phyloP scores from a whole-genome alignment of 53 echinoderm and acorn worm species.

The Holothuria leucospilota region DNA sequence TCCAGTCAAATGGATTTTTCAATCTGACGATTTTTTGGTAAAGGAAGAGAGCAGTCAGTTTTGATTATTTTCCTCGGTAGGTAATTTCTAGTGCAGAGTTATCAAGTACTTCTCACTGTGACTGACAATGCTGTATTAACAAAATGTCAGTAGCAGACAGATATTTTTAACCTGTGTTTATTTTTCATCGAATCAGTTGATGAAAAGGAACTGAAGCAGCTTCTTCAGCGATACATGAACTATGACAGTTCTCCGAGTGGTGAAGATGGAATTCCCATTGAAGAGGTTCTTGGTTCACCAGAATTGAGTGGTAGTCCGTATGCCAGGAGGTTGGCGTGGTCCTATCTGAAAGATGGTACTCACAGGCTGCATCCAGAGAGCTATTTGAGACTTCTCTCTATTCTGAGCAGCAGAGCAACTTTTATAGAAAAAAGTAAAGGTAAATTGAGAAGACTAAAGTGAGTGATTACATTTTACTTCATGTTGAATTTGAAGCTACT shows the following conservation, averaged over 20 bases:
- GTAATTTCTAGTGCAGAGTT: too few species aligned
- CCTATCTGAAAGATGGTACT: slow-evolving; percentile 50
- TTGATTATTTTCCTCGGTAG: too few species aligned
- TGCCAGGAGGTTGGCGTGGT: slow-evolving; percentile 64
- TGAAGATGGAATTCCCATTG: slow-evolving; percentile 76
- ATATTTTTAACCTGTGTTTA: background rate
- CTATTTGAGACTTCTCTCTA: slow-evolving; percentile 71
- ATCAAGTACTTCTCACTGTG: too few species aligned
- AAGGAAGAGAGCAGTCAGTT: too few species aligned
- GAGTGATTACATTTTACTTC: too few species aligned
- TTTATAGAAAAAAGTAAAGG: slow-evolving; percentile 81
- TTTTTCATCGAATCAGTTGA: slow-evolving; percentile 57
- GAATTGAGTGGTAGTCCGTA: slow-evolving; percentile 76
- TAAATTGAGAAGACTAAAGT: background rate
- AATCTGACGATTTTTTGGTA: too few species aligned
- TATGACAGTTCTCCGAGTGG: slow-evolving; percentile 66
- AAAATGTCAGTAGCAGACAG: too few species aligned
- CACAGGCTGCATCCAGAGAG: slow-evolving; percentile 68
- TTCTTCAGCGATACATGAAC: slow-evolving; percentile 67
- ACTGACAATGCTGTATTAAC: too few species aligned
- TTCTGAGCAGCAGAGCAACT: slow-evolving; percentile 71
- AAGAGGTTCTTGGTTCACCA: slow-evolving; percentile 67
- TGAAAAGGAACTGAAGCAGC: slow-evolving; percentile 69
- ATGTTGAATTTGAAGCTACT: too few species aligned
- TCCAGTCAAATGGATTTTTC: too few species aligned